Conservation (phyloP, 2,113 vertebrate species). For the Haemorhous mexicanus region DNA sequence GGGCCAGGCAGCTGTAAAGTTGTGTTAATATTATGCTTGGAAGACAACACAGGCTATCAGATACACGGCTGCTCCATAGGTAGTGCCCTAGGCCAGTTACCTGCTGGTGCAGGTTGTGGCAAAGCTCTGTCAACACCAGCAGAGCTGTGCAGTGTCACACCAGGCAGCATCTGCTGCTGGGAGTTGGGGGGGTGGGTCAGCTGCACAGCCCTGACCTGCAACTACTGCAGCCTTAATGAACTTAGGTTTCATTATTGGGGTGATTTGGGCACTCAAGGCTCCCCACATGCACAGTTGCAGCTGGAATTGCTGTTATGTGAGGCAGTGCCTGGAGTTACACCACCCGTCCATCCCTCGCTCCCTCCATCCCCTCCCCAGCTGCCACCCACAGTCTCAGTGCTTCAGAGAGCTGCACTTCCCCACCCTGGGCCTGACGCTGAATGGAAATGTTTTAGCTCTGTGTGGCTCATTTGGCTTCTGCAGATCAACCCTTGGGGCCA, state of each 20-base stretch:
- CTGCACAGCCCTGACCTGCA: background rate
- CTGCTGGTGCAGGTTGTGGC: background rate
- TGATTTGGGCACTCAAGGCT: fast-evolving
- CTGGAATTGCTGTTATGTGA: background rate
- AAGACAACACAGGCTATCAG: background rate
- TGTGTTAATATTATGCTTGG: slow-evolving; percentile 8
- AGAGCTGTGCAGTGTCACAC: background rate
- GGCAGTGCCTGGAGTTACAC: background rate
- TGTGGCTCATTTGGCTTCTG: slow-evolving; percentile 31
- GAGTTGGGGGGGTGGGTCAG: background rate
- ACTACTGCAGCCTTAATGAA: background rate
- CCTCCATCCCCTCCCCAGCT: background rate
- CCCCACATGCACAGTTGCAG: background rate
- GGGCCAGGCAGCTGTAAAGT: background rate
- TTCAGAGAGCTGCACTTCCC: background rate
- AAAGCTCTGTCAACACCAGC: background rate
- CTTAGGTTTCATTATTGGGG: fast-evolving
- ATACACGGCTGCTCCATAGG: fast-evolving
- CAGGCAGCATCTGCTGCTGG: background rate
- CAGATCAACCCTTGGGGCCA: slow-evolving; percentile 2
- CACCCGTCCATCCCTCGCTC: background rate
- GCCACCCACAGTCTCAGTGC: background rate
- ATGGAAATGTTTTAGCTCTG: slow-evolving; percentile 45
- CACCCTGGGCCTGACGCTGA: background rate
- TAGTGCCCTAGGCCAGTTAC: background rate